These are phyloP conservation scores for Epinephelus moara DNA, from an alignment of 2,113 vertebrate genomes.

Conservation along the genomic window DNA sequence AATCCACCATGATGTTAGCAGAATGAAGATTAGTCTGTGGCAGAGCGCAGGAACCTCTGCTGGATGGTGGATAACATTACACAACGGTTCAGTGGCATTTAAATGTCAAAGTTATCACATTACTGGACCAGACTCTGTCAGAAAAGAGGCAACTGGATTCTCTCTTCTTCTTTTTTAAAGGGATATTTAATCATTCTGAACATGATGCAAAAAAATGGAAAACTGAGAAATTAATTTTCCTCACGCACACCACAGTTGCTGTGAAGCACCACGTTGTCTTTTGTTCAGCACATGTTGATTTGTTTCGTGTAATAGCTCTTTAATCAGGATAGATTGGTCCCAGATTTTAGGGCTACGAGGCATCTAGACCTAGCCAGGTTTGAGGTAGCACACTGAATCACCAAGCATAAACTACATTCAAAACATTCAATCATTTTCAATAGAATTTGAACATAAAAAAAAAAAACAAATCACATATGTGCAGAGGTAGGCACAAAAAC, in stretches of 20 bases:
- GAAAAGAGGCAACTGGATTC: constrained; percentile 23
- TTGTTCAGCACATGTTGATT: constrained; percentile 19
- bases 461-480: neutral
- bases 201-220: constrained; percentile 42
- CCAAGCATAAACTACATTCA: neutral
- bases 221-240: constrained; percentile 5
- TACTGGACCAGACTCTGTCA: neutral
- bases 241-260: neutral
- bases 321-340: constrained; percentile 43
- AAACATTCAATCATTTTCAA: constrained; percentile 17
- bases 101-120: constrained; percentile 31
- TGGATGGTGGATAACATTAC: constrained; percentile 43
- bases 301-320: neutral
- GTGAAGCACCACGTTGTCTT: neutral
- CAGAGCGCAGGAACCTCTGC: constrained; percentile 39
- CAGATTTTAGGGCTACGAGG: constrained; percentile 29
- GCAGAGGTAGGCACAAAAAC: constrained; percentile 3
- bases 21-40: neutral
- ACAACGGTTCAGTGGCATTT: constrained; percentile 35
- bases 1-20: neutral
- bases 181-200: constrained; percentile 44
- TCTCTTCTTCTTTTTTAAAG: neutral
- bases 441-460: constrained; percentile 10
- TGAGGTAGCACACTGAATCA: constrained; percentile 49
- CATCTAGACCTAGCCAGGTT: neutral